These are phyloP conservation scores for Tiliacea citrago DNA, from an alignment of 2,888 invertebrate species.

Conservation along the genomic window DNA sequence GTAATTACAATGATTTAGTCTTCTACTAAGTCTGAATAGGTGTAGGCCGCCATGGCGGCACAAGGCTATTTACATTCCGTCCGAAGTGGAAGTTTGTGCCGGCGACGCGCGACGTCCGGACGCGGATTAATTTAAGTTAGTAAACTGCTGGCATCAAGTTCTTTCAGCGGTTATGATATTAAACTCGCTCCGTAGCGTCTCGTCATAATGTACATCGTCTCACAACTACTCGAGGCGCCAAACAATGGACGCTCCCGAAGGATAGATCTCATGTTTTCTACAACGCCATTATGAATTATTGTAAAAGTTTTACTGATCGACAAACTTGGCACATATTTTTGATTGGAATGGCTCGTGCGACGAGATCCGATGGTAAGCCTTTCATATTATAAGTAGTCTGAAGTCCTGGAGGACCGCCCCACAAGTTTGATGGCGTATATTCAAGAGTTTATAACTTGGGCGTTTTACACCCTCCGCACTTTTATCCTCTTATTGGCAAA, in stretches of 20 bases:
- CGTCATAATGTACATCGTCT: slow-evolving; percentile 17
- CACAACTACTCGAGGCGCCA: neutral
- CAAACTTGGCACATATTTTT: slow-evolving; percentile 29
- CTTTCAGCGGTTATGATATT: slow-evolving; percentile 47
- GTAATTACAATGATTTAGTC: no score
- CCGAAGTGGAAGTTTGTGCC: slow-evolving; percentile 25
- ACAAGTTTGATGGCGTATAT: slow-evolving; percentile 10
- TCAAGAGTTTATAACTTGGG: slow-evolving; percentile 12
- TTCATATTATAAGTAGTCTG: slow-evolving; percentile 29
- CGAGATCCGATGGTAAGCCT: slow-evolving; percentile 15
- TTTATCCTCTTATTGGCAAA: neutral
- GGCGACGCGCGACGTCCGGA: slow-evolving; percentile 5
- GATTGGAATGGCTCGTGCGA: slow-evolving; percentile 22
- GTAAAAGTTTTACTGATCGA: slow-evolving; percentile 21
- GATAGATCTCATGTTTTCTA: slow-evolving; percentile 23
- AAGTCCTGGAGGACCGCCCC: neutral
- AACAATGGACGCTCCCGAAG: neutral
- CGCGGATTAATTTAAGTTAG: slow-evolving; percentile 58
- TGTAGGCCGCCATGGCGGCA: no score
- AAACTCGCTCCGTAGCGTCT: slow-evolving; percentile 25
- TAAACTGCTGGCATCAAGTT: slow-evolving; percentile 54
- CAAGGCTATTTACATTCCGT: slow-evolving; percentile 42
- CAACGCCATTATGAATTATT: slow-evolving; percentile 27
- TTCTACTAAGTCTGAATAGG: no score
- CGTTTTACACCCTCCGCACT: neutral